Conservation (phyloP, 2,797 vertebrate genomes). For the Myripristis murdjan region DNA sequence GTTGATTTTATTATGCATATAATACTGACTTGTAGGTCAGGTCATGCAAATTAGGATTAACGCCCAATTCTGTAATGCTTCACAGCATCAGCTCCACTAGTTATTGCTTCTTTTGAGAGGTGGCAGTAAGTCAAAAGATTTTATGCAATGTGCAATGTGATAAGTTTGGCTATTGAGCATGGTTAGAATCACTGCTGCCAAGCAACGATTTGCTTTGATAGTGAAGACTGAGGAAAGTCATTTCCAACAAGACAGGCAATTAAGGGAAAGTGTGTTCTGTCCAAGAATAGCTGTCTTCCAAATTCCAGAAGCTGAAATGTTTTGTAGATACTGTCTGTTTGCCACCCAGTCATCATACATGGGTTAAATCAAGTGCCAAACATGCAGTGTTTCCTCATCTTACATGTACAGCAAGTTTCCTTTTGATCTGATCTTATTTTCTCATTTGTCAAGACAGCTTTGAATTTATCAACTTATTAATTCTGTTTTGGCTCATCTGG, state of each 20-base stretch:
- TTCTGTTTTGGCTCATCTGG: too few relatives aligned
- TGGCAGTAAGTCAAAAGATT: slow-evolving; percentile 62
- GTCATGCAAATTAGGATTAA: slow-evolving; percentile 66
- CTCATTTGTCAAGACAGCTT: background rate
- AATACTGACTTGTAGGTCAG: slow-evolving; percentile 66
- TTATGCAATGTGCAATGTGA: slow-evolving; percentile 52
- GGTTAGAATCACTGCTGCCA: slow-evolving; percentile 55
- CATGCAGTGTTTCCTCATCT: background rate
- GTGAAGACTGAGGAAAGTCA: slow-evolving; percentile 38
- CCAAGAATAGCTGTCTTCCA: slow-evolving; percentile 16
- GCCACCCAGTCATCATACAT: slow-evolving; percentile 9
- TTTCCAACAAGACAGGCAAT: slow-evolving; percentile 57
- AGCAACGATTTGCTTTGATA: slow-evolving; percentile 64
- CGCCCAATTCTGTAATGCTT: slow-evolving; percentile 55
- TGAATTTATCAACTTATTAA: too few relatives aligned
- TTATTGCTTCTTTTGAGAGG: slow-evolving; percentile 54
- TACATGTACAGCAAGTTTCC: background rate
- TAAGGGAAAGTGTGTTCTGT: slow-evolving; percentile 24
- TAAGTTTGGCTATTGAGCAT: slow-evolving; percentile 46
- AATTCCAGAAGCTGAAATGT: slow-evolving; percentile 1
- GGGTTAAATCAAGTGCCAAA: slow-evolving; percentile 1
- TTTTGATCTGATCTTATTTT: background rate
- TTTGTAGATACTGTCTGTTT: slow-evolving; percentile 37
- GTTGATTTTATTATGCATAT: slow-evolving; percentile 41
- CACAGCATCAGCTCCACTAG: slow-evolving; percentile 45